Base-by-base conservation (phyloP, 2,797 vertebrate species). In the Rhinogobio ventralis region DNA sequence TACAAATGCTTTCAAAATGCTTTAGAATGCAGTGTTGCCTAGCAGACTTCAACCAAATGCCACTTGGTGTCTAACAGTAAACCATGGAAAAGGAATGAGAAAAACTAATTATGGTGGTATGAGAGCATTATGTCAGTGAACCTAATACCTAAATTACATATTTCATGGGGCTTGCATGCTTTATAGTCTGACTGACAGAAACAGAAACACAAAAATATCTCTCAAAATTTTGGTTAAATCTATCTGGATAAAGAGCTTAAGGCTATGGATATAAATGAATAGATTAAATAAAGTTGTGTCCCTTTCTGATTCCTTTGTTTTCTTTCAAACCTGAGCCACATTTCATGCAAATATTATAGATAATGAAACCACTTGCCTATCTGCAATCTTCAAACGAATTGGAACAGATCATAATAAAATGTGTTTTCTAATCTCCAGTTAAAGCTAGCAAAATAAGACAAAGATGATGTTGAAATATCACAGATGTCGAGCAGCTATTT, bases 71-170 rank as follows among this genome's bases (percentile, higher is more conserved):
- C 14, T 53, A 15, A 7, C 42, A 69, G 25, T 36, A 49, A 49
- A 53, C 73, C 71, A 42, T 57, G 36, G 25, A 53, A 60, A 82
- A 74, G 42, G 19, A 68, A 68, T 82, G 28, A 39, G 14, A 79
- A 79, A 79, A 25, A 67, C 69, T 85, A 85, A 86, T 88, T 86
- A 82, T 11, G 1, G 9, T 36, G 82, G 81, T 68, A 82, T 66
- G 72, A 55, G 64, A 6, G 10, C 39, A 74, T 67, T 36, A 42
- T 30, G n/a, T 45, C 28, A 73, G 49, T 19, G 57, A 69, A 57
- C 45, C 19, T 67, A 77, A 51, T 46, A 23, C 3, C 9, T 49
- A 53, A 79, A 68, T 36, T 2, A 13, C 13, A 45, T 72, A 85
- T 79, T 86, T 46, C 67, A 30, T 11, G 17, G 7, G 4, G 19